Evolutionary conservation across 2,113 vertebrate genomes (phyloP).

Genomic region (Triplophysa rosa): DNA sequence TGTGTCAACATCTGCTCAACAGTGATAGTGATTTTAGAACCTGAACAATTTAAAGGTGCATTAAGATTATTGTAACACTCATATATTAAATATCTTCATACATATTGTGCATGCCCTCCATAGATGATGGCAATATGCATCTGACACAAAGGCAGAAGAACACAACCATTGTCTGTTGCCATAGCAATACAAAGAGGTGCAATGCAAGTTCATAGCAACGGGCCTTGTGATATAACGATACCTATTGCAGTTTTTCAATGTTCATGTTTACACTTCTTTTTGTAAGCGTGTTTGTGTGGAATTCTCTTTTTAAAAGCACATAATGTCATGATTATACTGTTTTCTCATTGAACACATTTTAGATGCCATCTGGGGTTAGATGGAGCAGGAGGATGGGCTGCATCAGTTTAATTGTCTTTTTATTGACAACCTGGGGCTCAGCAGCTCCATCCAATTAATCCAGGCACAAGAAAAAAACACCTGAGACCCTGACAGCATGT

Average conservation of each 20-base stretch:
- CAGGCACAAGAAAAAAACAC: constrained; percentile 57
- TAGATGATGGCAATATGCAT: constrained; percentile 24
- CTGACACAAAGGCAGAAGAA: constrained; percentile 45
- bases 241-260: constrained; percentile 31
- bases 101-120: constrained; percentile 15
- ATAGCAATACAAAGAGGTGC: constrained; percentile 67
- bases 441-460: constrained; percentile 57
- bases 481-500: constrained; percentile 53
- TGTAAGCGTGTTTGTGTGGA: neutral
- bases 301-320: constrained; percentile 5
- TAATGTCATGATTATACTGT: neutral
- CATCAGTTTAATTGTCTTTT: constrained; percentile 62
- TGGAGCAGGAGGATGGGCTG: neutral
- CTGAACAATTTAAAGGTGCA: neutral
- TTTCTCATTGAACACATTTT: neutral
- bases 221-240: constrained; percentile 40
- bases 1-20: neutral
- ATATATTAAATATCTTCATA: neutral
- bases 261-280: constrained; percentile 32
- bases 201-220: constrained; percentile 65
- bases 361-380: neutral
- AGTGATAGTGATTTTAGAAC: no score
- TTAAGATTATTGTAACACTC: neutral
- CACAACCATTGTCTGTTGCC: constrained; percentile 63
- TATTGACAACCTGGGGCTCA: constrained; percentile 61